These are phyloP conservation scores for Acanthochromis polyacanthus DNA, from an alignment of 2,113 vertebrate genomes.

Conservation along the genomic window DNA sequence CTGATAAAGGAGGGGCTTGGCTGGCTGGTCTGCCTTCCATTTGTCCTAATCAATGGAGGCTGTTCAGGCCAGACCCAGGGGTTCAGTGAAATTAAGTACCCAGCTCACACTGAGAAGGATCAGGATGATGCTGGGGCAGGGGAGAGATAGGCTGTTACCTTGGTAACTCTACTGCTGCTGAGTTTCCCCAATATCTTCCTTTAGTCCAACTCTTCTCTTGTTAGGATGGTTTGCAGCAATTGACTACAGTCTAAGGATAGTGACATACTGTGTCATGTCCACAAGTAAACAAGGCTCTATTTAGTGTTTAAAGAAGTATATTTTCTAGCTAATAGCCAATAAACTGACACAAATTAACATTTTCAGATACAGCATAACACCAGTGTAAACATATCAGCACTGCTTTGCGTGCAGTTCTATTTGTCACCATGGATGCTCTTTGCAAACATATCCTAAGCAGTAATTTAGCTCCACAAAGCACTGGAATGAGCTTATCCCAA, in stretches of 20 bases:
- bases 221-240: slow-evolving; percentile 42
- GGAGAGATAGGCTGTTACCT: slow-evolving; percentile 64
- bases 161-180: slow-evolving; percentile 70
- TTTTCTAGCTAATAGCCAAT: not conserved
- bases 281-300: not conserved
- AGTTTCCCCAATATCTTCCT: slow-evolving; percentile 41
- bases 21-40: slow-evolving; percentile 74
- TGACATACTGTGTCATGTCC: not conserved
- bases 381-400: no score
- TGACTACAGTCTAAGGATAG: slow-evolving; percentile 44
- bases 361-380: not conserved
- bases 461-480: slow-evolving; percentile 26
- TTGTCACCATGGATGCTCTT: not conserved
- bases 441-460: slow-evolving; percentile 31
- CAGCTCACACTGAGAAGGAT: slow-evolving; percentile 77
- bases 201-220: slow-evolving; percentile 35
- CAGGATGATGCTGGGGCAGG: slow-evolving; percentile 53
- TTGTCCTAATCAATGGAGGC: slow-evolving; percentile 87
- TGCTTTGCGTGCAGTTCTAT: no score
- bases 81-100: slow-evolving; percentile 85
- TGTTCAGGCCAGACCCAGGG: slow-evolving; percentile 82
- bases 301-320: not conserved
- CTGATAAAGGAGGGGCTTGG: slow-evolving; percentile 74
- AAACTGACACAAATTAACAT: slow-evolving; percentile 4
- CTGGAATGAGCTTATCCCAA: slow-evolving; percentile 4